A percentile compares a stretch with the other conserved stretches of the same genome.
These are phyloP conservation scores for Marmota flaviventris DNA, from an alignment of 2,113 vertebrate genomes.

Conservation along the genomic window DNA sequence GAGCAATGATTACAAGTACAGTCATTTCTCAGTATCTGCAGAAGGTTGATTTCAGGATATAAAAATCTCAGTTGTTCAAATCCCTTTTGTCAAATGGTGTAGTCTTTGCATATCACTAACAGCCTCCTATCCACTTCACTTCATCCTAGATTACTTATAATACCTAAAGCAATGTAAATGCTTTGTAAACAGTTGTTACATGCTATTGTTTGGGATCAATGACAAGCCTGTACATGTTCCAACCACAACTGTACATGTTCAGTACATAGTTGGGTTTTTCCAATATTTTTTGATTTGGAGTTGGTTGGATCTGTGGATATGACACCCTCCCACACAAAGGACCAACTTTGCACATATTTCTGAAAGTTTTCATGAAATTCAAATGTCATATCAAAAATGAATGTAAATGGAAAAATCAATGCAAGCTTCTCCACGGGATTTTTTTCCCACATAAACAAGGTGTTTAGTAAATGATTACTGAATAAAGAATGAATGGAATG, in stretches of 20 bases:
- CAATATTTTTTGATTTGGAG: background rate
- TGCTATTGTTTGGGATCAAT: background rate
- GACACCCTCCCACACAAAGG: background rate
- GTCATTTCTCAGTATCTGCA: accelerated
- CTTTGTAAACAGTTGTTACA: background rate
- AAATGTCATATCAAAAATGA: background rate
- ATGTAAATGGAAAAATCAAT: background rate
- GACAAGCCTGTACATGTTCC: background rate
- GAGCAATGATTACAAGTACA: background rate
- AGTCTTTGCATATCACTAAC: background rate
- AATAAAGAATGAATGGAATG: background rate
- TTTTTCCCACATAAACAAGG: background rate
- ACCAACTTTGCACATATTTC: background rate
- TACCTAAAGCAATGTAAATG: background rate
- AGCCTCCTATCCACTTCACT: background rate
- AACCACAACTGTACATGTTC: background rate
- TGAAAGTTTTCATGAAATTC: background rate
- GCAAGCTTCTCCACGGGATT: background rate
- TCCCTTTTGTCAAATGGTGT: background rate
- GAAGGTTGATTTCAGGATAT: background rate
- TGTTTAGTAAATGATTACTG: background rate
- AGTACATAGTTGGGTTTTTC: background rate
- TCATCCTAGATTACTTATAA: background rate
- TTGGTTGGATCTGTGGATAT: background rate
- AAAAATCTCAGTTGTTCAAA: background rate